These are phyloP conservation scores for Siderastrea radians DNA, from an alignment of 92 coral and sea anemone genomes.

Conservation along the genomic window DNA sequence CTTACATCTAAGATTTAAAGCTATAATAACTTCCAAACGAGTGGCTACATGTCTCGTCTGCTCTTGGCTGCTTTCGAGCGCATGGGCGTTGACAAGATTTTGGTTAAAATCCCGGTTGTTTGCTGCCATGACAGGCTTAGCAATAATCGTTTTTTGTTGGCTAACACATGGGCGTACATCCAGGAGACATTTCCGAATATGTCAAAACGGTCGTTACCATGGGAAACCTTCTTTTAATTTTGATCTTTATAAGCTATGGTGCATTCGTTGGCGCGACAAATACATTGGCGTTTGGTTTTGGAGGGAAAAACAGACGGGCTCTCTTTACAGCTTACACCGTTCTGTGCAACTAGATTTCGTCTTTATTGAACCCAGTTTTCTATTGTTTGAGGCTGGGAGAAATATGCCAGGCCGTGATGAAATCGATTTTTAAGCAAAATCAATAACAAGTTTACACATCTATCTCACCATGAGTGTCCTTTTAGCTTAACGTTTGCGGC, in stretches of 20 bases:
- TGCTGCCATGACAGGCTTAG: neutral
- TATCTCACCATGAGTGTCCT: no score
- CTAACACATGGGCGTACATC: conserved; percentile 22
- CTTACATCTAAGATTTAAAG: conserved; percentile 20
- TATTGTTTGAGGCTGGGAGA: conserved; percentile 21
- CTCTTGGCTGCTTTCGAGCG: conserved; percentile 15
- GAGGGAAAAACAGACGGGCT: neutral
- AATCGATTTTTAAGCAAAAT: neutral
- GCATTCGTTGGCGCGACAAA: conserved; percentile 7
- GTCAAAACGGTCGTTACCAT: conserved; percentile 25
- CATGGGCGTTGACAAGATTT: conserved; percentile 9
- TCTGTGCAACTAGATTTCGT: neutral
- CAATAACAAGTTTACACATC: neutral
- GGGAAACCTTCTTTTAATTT: conserved; percentile 1
- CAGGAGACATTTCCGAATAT: conserved; percentile 14
- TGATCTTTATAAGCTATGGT: conserved; percentile 9
- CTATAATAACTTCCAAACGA: neutral
- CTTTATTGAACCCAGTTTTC: conserved; percentile 24
- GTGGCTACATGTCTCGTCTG: neutral
- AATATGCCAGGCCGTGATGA: conserved; percentile 12
- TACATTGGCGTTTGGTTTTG: conserved; percentile 1
- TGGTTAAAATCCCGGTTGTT: neutral
- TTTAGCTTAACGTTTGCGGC: no score
- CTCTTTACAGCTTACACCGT: conserved; percentile 14
- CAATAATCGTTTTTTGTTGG: neutral